Evolutionary conservation across 1,140 invertebrate genomes (phyloP), one percentile per base, ranked within the genome.

Genomic region (Lanistes nyassanus): DNA sequence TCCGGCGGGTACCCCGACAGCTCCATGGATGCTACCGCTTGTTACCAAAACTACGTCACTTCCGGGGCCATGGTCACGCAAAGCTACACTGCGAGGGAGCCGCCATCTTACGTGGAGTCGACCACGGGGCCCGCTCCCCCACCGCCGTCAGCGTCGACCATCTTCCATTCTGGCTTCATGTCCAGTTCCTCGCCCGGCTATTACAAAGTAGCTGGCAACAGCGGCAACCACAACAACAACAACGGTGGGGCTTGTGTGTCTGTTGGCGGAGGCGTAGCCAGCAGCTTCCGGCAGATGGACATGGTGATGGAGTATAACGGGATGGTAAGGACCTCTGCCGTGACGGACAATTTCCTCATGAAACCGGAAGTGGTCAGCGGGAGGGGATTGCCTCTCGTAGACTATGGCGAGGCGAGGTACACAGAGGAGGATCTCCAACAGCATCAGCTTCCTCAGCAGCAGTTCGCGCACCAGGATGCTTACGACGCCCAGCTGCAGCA

Each of bases 41-140:
- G 80, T 47, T 84, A 82, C 55, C 76, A 80, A 69, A 65, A 75
- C 26, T 81, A 82, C 72, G 72, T 71, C 42, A 79, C 78, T 53
- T 70, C 74, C 13, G 69, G 77, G 21, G 70, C 75, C 16, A 66
- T 36, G 26, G 62, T 21, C 23, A 16, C 76, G 19, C 76, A 79
- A 76, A 78, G 78, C 47, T 84, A 80, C 58, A 60, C 78, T 34
- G 70, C 82, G 19, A 56, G 82, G 29, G 83, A 85, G 36, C 83
- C 83, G 19, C 83, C 83, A 29, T 77, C 83, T 3, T 85, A 85
- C 64, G 77, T 82, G 0, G 83, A 85, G 74, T 83, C 82, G 16
- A 77, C 81, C 9, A 72, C 67, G 23, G 37, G 6, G 1, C 3
- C 53, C 29, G n/a, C n/a, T n/a, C n/a, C n/a, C n/a, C 51, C 68